Percentiles rank a stretch among this genome's conserved stretches.
These are phyloP conservation scores for Zaprionus taronus DNA, from an alignment of 1,140 invertebrate species.

Conservation along the genomic window DNA sequence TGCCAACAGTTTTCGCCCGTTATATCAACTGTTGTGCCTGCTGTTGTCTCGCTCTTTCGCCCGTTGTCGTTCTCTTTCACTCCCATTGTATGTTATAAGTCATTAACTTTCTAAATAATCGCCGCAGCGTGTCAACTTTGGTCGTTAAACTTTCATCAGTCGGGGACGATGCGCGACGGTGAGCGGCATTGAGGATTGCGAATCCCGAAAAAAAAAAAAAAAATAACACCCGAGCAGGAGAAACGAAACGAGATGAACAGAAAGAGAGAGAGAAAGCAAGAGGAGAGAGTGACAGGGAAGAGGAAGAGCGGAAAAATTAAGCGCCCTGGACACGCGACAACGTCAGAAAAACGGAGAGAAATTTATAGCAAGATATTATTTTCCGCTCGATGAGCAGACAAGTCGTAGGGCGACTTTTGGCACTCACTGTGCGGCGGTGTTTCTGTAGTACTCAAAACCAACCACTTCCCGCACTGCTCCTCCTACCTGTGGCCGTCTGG, in stretches of 20 bases:
- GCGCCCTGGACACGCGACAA: slow-evolving; percentile 50
- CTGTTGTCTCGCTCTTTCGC: background rate
- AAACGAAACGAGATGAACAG: slow-evolving; percentile 31
- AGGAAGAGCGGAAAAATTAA: slow-evolving; percentile 49
- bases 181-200: slow-evolving; percentile 42
- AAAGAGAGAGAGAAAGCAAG: slow-evolving; percentile 4
- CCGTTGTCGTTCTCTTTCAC: slow-evolving; percentile 13
- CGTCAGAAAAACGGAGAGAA: slow-evolving; percentile 66
- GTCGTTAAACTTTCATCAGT: slow-evolving; percentile 83
- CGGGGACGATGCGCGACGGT: slow-evolving; percentile 44
- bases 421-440: slow-evolving; percentile 56
- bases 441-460: background rate
- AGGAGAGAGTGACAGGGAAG: slow-evolving; percentile 1
- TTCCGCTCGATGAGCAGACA: slow-evolving; percentile 81
- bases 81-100: slow-evolving; percentile 73
- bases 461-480: background rate
- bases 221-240: background rate
- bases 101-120: slow-evolving; percentile 83
- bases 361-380: slow-evolving; percentile 83
- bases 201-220: slow-evolving; percentile 19
- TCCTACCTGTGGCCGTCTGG: slow-evolving; percentile 9
- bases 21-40: slow-evolving; percentile 38
- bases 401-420: slow-evolving; percentile 81
- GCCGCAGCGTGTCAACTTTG: slow-evolving; percentile 81
- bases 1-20: slow-evolving; percentile 42